Base-by-base conservation (phyloP, 2,797 vertebrate species). In the Choloepus didactylus region DNA sequence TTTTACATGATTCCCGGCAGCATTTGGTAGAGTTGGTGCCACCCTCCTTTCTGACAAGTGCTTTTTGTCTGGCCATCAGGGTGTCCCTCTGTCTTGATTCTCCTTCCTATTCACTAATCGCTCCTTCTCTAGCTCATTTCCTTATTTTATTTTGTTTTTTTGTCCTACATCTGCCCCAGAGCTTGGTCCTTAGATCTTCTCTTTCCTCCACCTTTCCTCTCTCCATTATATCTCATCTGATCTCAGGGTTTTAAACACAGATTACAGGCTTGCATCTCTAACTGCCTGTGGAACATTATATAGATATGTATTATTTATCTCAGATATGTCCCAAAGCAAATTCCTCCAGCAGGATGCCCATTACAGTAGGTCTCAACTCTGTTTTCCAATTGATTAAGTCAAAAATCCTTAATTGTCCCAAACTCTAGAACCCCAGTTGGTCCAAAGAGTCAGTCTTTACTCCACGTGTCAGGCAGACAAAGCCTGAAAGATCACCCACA, bases 231-330 rank as follows among this genome's bases (percentile, higher is more conserved):
- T 94, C 54, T 88, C 6, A 72, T 29, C 4, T 11, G 60, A 19
- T 51, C 29, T 59, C 46, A 54, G 29, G 38, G 29, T 35, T 94
- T 91, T 77, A 83, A 81, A 31, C 77, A 51, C 44, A 85, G 49
- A 76, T 18, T 62, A 41, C 16, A 93, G 72, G 15, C 62, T 46
- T 82, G 15, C n/a, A 51, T n/a, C 27, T 66, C 64, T 73, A 62
- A 62, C 2, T 16, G 49, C 38, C 41, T 44, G 14, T 27, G 88
- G 44, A 27, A 81, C 31, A 59, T 31, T 21, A 5, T 83, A 38
- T 64, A 41, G 73, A 49, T 90, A 91, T 14, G 23, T 80, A 46
- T 67, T 87, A 46, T 86, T 91, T 49, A 66, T 83, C 44, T 91
- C 75, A 83, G n/a, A 3, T 60, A 41, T n/a, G 25, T 59, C 9